A percentile compares a stretch with the other conserved stretches of the same genome.
Conservation (phyloP, 2,797 vertebrate species). For the Fringilla coelebs region DNA sequence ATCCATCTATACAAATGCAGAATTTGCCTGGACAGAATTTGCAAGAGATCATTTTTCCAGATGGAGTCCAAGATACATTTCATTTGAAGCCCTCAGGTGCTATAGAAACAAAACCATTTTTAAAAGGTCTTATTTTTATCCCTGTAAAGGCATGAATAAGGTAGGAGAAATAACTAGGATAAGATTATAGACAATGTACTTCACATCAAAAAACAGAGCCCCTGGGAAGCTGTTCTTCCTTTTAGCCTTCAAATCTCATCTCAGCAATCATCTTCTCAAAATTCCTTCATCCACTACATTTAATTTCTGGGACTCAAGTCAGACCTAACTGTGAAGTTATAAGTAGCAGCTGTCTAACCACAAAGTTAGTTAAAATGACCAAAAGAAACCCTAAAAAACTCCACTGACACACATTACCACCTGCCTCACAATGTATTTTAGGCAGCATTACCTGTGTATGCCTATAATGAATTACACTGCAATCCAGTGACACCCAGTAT, state of each 20-base stretch:
- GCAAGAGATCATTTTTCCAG: neutral
- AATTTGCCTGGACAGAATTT: neutral
- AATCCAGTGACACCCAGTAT: neutral
- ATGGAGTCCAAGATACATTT: neutral
- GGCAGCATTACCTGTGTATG: neutral
- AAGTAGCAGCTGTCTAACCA: neutral
- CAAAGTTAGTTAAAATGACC: neutral
- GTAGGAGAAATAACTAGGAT: neutral
- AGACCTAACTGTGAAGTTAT: neutral
- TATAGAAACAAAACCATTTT: neutral
- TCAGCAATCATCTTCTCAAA: neutral
- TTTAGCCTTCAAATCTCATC: neutral
- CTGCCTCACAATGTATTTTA: neutral
- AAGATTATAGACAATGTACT: neutral
- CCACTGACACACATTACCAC: neutral
- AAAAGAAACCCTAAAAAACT: neutral
- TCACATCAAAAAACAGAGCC: neutral
- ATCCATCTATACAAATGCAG: neutral
- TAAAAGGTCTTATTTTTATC: neutral
- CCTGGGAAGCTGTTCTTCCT: neutral
- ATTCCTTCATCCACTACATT: neutral
- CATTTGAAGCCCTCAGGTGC: neutral
- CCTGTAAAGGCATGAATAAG: fast-evolving
- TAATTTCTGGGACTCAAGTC: neutral
- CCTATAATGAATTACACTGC: neutral